Conservation (phyloP, 2,797 vertebrate genomes). For the Lepus townsendii region DNA sequence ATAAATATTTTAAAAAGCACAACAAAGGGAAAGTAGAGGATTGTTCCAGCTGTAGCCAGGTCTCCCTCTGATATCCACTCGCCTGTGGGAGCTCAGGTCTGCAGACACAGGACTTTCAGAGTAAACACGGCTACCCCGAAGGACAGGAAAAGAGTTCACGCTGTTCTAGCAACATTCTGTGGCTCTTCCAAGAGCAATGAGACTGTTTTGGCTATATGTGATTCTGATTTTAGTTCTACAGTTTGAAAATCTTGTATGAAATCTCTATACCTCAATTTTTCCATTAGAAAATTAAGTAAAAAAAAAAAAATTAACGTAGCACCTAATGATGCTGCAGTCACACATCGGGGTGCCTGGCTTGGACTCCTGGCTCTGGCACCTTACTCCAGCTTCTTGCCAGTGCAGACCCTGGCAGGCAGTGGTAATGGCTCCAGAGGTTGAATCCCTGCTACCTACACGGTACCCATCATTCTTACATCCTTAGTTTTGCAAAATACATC, state of each 20-base stretch:
- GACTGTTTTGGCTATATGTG: not conserved
- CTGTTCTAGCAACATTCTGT: not conserved
- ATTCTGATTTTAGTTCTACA: not conserved
- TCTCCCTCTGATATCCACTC: not conserved
- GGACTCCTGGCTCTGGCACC: no score
- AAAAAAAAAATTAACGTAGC: no score
- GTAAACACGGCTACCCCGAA: not conserved
- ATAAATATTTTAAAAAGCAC: not conserved
- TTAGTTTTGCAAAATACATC: slow-evolving; percentile 8
- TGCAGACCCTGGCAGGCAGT: no score
- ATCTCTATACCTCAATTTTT: slow-evolving; percentile 1
- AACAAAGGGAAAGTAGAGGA: not conserved
- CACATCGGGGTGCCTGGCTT: no score
- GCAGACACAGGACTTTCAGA: not conserved
- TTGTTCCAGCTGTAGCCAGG: not conserved
- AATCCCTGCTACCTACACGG: no score
- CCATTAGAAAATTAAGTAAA: not conserved
- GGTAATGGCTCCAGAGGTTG: no score
- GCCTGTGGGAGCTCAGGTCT: not conserved
- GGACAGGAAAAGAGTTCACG: not conserved
- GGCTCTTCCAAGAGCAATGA: not conserved
- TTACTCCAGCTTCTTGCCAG: no score
- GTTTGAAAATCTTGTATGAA: not conserved
- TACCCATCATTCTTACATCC: not conserved
- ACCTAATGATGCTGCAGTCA: no score